Conservation (phyloP, 1,140 invertebrate species). For the Druon quercuslanigerum region DNA sequence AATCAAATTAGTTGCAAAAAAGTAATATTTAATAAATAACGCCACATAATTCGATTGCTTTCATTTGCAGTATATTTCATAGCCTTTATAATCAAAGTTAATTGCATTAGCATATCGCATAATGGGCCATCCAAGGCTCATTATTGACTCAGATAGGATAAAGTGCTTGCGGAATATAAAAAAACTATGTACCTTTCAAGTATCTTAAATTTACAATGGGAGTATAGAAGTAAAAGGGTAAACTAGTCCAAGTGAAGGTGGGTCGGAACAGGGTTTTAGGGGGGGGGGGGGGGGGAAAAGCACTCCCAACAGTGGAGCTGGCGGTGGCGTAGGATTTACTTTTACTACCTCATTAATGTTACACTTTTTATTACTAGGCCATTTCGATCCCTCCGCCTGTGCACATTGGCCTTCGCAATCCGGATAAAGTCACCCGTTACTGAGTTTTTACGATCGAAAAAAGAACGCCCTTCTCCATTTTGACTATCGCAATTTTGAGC, state of each 20-base stretch:
- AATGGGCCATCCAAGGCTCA: neutral
- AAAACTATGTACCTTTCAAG: neutral
- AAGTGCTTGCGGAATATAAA: neutral
- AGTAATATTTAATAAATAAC: too few relatives aligned
- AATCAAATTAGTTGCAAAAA: too few relatives aligned
- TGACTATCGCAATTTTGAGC: conserved; percentile 44
- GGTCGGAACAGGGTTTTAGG: too few relatives aligned
- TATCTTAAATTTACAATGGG: neutral
- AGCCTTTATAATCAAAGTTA: conserved; percentile 18
- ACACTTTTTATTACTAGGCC: conserved; percentile 67
- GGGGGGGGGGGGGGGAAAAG: neutral
- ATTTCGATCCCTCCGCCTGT: conserved; percentile 47
- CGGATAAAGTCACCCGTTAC: conserved; percentile 59
- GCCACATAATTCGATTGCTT: neutral
- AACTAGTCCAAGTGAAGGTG: neutral
- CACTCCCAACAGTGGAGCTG: conserved; percentile 39
- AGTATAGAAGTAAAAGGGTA: neutral
- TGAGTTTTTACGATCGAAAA: conserved; percentile 61
- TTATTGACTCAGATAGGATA: neutral
- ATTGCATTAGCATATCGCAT: conserved; percentile 15
- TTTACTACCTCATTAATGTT: conserved; percentile 72
- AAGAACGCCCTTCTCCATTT: conserved; percentile 38
- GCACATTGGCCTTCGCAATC: conserved; percentile 53
- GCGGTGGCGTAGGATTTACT: conserved; percentile 68
- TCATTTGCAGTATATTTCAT: neutral